phyloP scores from a whole-genome alignment of 2,113 vertebrate genomes.

The Nothocercus nigrocapillus region DNA sequence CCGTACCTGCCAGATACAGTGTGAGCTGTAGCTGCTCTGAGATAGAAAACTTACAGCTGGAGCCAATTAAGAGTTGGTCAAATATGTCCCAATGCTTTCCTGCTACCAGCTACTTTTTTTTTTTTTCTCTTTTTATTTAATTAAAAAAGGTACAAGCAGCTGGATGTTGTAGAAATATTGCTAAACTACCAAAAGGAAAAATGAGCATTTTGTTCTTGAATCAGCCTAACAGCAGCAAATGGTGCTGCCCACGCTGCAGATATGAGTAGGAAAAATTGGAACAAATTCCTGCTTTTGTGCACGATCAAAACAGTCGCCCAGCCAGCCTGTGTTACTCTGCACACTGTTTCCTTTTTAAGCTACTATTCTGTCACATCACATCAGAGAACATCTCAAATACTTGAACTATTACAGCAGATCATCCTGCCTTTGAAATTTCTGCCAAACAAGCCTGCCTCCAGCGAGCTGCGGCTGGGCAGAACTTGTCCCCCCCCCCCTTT shows the following conservation, averaged over 20 bases:
- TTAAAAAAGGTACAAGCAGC: background rate
- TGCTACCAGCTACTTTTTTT: background rate
- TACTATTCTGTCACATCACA: too few species aligned
- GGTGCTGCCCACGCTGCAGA: background rate
- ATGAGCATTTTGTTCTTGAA: background rate
- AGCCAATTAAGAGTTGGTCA: background rate
- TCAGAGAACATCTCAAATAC: background rate
- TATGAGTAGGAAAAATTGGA: background rate
- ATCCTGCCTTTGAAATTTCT: background rate
- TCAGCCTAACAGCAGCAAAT: background rate
- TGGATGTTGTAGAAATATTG: background rate
- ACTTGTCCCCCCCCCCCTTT: background rate
- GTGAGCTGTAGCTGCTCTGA: background rate
- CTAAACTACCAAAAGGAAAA: background rate
- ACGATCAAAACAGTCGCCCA: too few species aligned
- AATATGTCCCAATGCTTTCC: background rate
- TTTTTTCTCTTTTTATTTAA: too few species aligned
- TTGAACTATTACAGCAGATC: background rate
- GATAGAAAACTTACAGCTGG: background rate
- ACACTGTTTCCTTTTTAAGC: background rate
- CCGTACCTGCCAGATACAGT: too few species aligned
- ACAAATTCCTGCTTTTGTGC: background rate
- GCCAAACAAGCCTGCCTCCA: background rate
- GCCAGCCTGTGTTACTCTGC: too few species aligned
- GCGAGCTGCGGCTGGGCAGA: background rate